These are phyloP conservation scores for crab-eating macaque (Macaca fascicularis) DNA, from an alignment of 2,113 vertebrate species.

Conservation along the genomic window T2T-MFA8v1.1 NC_088387.1:80074001-80074500, in stretches of 20 bases:
- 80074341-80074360: not conserved
- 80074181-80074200: not conserved
- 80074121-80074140: too few species aligned
- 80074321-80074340: not conserved
- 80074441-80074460: not conserved
- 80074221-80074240: not conserved
- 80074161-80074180: too few species aligned
- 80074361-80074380: too few species aligned
- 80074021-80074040: too few species aligned
- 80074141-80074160: too few species aligned
- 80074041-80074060: too few species aligned
- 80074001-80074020: accelerated
- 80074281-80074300: not conserved
- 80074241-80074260: not conserved
- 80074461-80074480: not conserved
- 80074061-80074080: too few species aligned
- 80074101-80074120: too few species aligned
- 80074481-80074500: not conserved
- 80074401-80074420: not conserved
- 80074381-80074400: not conserved
- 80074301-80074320: not conserved
- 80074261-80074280: not conserved
- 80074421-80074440: not conserved
- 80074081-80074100: too few species aligned
- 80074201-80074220: not conserved